phyloP scores from a whole-genome alignment of 2,113 vertebrate genomes.

The Suricata suricatta region DNA sequence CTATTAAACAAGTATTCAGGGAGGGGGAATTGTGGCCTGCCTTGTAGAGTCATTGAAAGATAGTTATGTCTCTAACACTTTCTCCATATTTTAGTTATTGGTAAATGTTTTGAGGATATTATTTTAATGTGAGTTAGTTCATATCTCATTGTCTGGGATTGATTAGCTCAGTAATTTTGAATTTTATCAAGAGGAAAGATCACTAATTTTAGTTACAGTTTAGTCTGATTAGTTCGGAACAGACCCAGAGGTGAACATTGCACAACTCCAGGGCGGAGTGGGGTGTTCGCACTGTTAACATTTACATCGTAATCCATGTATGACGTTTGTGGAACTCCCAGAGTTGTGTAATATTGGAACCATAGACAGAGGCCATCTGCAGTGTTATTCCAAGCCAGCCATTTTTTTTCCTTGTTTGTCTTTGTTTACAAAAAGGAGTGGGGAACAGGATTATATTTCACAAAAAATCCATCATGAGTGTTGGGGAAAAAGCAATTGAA shows the following conservation, averaged over 20 bases:
- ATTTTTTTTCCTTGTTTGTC: not conserved
- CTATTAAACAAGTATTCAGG: not conserved
- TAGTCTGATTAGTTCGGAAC: not conserved
- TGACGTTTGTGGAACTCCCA: not conserved
- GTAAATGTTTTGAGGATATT: conserved; percentile 31
- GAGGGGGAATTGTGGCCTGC: not conserved
- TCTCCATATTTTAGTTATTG: not conserved
- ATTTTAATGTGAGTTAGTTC: conserved; percentile 39
- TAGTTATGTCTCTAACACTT: not conserved
- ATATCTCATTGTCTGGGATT: not conserved
- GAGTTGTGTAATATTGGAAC: not conserved
- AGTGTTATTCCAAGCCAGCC: not conserved
- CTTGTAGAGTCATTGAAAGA: not conserved
- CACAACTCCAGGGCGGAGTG: not conserved
- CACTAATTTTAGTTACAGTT: not conserved
- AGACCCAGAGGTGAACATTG: not conserved
- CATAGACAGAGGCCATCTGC: not conserved
- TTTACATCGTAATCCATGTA: not conserved
- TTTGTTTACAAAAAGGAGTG: conserved; percentile 42
- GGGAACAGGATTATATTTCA: conserved; percentile 35
- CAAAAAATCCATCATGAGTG: not conserved
- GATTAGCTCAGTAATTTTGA: conserved; percentile 45
- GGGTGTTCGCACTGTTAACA: not conserved
- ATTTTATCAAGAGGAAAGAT: conserved; percentile 32
- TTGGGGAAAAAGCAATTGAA: not conserved